These are phyloP conservation scores for Nemotelus nigrinus DNA, from an alignment of 2,888 invertebrate species.

Conservation along the genomic window DNA sequence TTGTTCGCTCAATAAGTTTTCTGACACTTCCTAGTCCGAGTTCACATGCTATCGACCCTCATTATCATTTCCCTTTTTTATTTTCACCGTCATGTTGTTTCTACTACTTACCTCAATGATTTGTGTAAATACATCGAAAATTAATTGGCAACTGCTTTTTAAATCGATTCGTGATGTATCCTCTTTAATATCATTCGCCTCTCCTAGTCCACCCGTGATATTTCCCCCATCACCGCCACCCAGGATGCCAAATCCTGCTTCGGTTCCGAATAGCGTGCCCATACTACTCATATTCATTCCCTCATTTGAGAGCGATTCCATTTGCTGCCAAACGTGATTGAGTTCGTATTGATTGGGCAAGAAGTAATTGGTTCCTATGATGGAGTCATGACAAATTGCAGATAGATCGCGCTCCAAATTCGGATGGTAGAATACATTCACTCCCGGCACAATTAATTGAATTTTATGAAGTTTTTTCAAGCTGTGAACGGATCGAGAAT, in stretches of 20 bases:
- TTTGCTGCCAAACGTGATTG: constrained; percentile 64
- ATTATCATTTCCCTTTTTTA: background rate
- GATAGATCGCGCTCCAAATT: constrained; percentile 69
- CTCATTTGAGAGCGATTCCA: constrained; percentile 55
- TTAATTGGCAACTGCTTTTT: constrained; percentile 90
- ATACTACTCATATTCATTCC: constrained; percentile 49
- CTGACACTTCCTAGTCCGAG: background rate
- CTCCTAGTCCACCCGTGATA: constrained; percentile 8
- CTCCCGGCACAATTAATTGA: constrained; percentile 60
- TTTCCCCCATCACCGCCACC: constrained; percentile 36
- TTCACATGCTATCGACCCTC: background rate
- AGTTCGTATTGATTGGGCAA: constrained; percentile 64
- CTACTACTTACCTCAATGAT: constrained; percentile 65
- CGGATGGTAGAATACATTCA: constrained; percentile 69
- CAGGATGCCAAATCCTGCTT: background rate
- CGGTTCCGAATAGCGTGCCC: constrained; percentile 13
- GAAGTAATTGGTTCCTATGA: constrained; percentile 63
- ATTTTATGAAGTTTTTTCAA: constrained; percentile 64
- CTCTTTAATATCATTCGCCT: constrained; percentile 50
- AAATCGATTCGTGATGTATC: constrained; percentile 79
- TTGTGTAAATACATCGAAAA: constrained; percentile 90
- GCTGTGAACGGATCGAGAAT: constrained; percentile 52
- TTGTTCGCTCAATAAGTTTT: background rate
- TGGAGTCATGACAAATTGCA: constrained; percentile 52
- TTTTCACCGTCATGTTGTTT: background rate